Percentiles rank a stretch among this genome's conserved stretches.
Evolutionary conservation across 2,113 vertebrate species (phyloP).

Genomic region (Lophochroa leadbeateri): DNA sequence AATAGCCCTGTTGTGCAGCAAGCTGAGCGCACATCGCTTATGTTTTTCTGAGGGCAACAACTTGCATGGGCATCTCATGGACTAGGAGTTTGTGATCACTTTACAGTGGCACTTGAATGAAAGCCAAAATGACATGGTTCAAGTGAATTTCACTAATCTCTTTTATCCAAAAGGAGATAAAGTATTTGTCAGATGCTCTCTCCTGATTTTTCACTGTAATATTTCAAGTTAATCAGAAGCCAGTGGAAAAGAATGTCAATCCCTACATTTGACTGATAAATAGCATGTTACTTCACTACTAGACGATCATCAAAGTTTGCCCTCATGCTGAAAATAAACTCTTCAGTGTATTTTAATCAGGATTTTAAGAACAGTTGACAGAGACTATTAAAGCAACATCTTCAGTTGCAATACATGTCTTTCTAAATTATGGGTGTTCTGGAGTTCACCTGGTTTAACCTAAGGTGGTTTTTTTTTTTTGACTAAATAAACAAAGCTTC

Average conservation of each 20-base stretch:
- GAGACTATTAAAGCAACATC: neutral
- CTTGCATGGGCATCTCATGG: neutral
- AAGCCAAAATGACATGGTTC: neutral
- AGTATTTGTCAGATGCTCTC: neutral
- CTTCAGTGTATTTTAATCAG: neutral
- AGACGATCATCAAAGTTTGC: neutral
- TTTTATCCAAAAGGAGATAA: neutral
- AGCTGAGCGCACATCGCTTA: neutral
- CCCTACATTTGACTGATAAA: conserved; percentile 5
- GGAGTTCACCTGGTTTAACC: neutral
- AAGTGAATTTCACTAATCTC: neutral
- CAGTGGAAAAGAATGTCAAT: neutral
- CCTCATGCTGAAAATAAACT: neutral
- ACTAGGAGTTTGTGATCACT: neutral
- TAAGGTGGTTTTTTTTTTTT: neutral
- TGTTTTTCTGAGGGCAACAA: neutral
- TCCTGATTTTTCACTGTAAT: neutral
- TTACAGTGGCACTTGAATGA: neutral
- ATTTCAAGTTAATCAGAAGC: conserved; percentile 19
- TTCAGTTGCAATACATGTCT: neutral
- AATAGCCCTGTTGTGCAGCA: neutral
- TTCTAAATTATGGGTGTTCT: neutral
- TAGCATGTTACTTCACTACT: neutral
- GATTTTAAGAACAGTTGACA: neutral
- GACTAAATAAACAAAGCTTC: neutral